Conservation (phyloP, 2,797 vertebrate genomes). For the Nasua narica region DNA sequence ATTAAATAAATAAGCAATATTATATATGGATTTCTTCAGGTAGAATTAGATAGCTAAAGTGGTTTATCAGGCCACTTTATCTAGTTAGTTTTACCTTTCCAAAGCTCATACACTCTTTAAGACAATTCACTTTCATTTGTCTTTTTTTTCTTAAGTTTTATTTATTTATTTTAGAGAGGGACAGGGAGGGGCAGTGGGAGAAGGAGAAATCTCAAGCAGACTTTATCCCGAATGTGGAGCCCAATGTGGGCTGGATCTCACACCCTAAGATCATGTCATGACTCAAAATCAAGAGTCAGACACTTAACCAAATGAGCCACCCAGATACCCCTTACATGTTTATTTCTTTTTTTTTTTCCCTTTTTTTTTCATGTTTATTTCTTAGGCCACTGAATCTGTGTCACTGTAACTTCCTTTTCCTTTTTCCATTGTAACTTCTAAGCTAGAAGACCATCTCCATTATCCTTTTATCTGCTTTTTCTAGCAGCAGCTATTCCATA, state of each 20-base stretch:
- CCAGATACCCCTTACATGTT: not conserved
- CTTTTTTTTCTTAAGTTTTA: not conserved
- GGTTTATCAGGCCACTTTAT: not conserved
- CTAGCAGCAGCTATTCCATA: not conserved
- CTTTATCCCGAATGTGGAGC: not conserved
- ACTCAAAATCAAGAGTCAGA: not conserved
- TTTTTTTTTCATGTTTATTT: not conserved
- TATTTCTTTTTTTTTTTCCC: no score
- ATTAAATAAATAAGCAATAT: slow-evolving; percentile 2
- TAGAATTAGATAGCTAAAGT: not conserved
- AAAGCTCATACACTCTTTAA: not conserved
- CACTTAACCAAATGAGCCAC: not conserved
- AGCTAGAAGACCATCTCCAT: not conserved
- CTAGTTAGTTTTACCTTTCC: not conserved
- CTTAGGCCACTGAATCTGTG: not conserved
- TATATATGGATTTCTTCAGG: not conserved
- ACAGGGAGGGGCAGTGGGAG: not conserved
- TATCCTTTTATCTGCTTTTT: slow-evolving; percentile 8
- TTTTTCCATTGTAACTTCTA: not conserved
- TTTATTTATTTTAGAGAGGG: not conserved
- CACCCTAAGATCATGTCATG: not conserved
- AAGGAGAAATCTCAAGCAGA: not conserved
- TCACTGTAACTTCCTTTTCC: not conserved
- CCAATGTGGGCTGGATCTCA: not conserved
- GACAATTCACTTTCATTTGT: not conserved